Base-by-base conservation (phyloP, 2,888 invertebrate species). In the Oligia strigilis region DNA sequence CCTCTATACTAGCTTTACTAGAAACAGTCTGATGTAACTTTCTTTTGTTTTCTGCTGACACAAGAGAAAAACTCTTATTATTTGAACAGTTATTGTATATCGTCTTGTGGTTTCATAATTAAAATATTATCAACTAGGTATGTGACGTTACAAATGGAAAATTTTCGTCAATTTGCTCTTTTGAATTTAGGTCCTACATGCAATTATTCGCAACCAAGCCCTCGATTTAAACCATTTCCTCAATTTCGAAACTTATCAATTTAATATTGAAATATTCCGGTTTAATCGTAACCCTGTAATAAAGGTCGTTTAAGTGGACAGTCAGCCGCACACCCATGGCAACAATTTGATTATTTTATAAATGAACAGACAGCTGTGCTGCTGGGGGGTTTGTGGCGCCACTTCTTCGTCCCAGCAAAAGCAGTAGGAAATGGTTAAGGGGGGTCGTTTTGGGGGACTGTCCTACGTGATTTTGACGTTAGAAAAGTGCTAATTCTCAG, bases 171-270 rank as follows among this genome's bases (percentile, higher is more conserved):
- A 40, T 40, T 19, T 19, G 55, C 2, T 46, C 17, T 17, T 78
- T 64, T 9, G 11, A 11, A 62, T 43, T 43, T 3, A 40, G 17
- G 23, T 1, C n/a, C 29, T 60, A 43, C 55, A 11, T 17, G 11
- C 40, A 36, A 9, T 58, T 40, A 58, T 49, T 66, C 5, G 8
- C 11, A 17, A 17, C 29, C 13, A 17, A 64, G 19, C 14, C 4
- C 60, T 80, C 23, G 58, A 72, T 72, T 58, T 72, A 8, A 73
- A 60, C 29, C 17, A 79, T 43, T 79, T 79, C 79, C 79, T 78
- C 36, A 55, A 74, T 80, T 52, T 67, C 23, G 13, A n/a, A 36
- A 55, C 14, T 36, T 79, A 9, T 36, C 19, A 36, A 74, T 79
- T 72, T 17, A 13, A 29, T 74, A 66, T 73, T 67, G 49, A 14